A percentile compares a stretch with the other conserved stretches of the same genome.
phyloP scores from a whole-genome alignment of 1,140 invertebrate species.

The Condylostylus longicornis region DNA sequence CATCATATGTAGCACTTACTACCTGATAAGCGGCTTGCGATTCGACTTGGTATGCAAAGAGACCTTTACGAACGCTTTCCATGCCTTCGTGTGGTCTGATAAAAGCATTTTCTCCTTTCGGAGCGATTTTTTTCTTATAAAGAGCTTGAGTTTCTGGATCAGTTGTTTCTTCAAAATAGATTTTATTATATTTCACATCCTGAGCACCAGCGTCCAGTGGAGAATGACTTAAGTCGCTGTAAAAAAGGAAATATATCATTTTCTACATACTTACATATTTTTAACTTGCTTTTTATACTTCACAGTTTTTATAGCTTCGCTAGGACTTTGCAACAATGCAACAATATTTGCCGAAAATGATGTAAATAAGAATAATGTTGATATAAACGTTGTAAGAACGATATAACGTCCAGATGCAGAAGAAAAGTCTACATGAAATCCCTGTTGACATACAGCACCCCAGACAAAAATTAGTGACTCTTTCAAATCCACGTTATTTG shows the following conservation, averaged over 20 bases:
- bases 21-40: constrained; percentile 37
- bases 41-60: constrained; percentile 43
- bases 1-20: constrained; percentile 39
- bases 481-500: constrained; percentile 24
- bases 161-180: constrained; percentile 39
- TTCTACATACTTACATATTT: neutral
- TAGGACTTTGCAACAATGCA: constrained; percentile 41
- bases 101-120: constrained; percentile 35
- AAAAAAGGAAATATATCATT: neutral
- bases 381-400: constrained; percentile 37
- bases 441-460: constrained; percentile 47
- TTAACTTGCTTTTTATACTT: too few species aligned
- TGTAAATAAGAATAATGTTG: constrained; percentile 40
- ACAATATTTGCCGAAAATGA: constrained; percentile 46
- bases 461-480: constrained; percentile 36
- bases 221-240: constrained; percentile 35
- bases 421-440: constrained; percentile 33
- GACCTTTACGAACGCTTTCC: constrained; percentile 34
- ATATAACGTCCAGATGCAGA: constrained; percentile 35
- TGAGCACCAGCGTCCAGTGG: constrained; percentile 38
- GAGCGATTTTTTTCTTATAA: constrained; percentile 36
- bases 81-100: constrained; percentile 36
- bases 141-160: constrained; percentile 37
- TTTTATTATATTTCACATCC: constrained; percentile 40
- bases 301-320: constrained; percentile 36